Conservation (phyloP, 2,113 vertebrate genomes). For the Columba janthina region DNA sequence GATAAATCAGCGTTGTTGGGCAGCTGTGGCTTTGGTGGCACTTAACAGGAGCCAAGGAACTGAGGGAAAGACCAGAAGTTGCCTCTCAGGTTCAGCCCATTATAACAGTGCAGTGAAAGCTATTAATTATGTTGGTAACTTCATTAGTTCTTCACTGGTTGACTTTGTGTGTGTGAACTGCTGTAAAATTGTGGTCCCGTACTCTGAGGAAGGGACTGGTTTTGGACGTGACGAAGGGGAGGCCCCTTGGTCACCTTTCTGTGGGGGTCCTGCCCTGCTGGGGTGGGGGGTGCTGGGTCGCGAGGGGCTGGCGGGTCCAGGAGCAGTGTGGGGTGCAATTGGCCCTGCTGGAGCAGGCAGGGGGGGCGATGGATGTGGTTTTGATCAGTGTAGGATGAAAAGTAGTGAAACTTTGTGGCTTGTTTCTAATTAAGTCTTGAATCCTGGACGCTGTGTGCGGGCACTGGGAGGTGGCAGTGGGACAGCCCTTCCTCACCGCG, state of each 20-base stretch:
- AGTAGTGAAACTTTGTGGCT: background rate
- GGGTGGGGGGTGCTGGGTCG: background rate
- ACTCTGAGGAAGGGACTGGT: background rate
- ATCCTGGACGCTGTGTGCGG: no score
- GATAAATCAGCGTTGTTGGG: background rate
- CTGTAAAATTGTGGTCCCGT: background rate
- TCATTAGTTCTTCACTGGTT: background rate
- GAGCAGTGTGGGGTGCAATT: background rate
- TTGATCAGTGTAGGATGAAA: background rate
- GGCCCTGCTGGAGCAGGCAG: fast-evolving
- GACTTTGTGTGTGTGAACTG: background rate
- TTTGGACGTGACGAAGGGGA: background rate
- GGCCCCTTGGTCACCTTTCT: fast-evolving
- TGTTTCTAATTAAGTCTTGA: background rate
- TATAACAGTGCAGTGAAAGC: no score
- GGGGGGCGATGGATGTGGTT: background rate
- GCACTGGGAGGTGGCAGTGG: background rate
- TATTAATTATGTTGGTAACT: background rate
- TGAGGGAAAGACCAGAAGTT: background rate
- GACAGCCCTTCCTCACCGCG: background rate
- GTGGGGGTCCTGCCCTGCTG: background rate
- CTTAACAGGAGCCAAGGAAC: background rate
- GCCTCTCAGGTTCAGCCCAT: no score
- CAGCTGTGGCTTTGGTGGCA: no score
- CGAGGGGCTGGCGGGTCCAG: fast-evolving